Evolutionary conservation across 2,113 vertebrate species (phyloP).

Genomic region (Charina bottae): DNA sequence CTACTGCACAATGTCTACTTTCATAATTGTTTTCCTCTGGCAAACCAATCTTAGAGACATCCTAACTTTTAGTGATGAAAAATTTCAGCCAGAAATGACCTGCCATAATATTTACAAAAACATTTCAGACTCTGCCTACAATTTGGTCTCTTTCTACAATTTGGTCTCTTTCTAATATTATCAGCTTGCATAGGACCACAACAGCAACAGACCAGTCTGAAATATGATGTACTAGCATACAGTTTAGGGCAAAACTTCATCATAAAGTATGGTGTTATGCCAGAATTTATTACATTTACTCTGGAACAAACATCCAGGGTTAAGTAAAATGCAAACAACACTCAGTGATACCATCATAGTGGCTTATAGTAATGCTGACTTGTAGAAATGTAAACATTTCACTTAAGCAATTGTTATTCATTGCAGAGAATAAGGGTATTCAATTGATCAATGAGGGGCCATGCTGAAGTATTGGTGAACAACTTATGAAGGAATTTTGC

Average conservation of each 20-base stretch:
- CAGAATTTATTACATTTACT: background rate
- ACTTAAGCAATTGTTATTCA: background rate
- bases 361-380: background rate
- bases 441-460: background rate
- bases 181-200: background rate
- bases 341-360: no score
- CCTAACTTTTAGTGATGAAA: background rate
- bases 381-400: background rate
- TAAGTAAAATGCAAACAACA: conserved; percentile 4
- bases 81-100: background rate
- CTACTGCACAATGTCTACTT: background rate
- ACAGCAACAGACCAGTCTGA: background rate
- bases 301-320: background rate
- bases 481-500: background rate
- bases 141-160: background rate
- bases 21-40: background rate
- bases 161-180: background rate
- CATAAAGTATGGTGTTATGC: background rate
- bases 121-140: background rate
- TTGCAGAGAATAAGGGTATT: background rate
- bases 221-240: background rate
- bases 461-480: background rate
- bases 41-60: background rate
- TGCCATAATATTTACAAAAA: background rate
- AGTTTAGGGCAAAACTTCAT: background rate